These are phyloP conservation scores for Tinamus major DNA, from an alignment of 2,797 vertebrate genomes.

Conservation along the genomic window DNA sequence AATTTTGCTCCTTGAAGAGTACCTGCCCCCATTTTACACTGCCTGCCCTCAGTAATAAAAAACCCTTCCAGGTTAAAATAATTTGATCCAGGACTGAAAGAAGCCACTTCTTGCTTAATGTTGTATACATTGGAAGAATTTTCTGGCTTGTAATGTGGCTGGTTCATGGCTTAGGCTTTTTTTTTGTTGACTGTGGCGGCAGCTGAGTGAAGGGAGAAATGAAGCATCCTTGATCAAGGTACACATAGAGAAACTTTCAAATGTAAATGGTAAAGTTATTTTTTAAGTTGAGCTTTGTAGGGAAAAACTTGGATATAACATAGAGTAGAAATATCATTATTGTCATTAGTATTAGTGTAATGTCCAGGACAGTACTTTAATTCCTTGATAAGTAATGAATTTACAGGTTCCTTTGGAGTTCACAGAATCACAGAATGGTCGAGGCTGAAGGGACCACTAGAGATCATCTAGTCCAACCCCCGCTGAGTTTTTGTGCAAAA, in stretches of 20 bases:
- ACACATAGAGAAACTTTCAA: not conserved
- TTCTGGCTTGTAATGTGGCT: not conserved
- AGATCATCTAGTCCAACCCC: no score
- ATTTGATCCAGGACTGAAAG: not conserved
- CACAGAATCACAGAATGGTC: no score
- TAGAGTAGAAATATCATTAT: rapidly evolving
- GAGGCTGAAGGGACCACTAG: no score
- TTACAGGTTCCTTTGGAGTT: not conserved
- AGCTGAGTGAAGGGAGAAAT: not conserved
- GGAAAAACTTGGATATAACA: not conserved
- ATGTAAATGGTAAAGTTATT: not conserved
- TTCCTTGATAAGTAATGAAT: not conserved
- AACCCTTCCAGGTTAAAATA: not conserved
- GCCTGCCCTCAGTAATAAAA: not conserved
- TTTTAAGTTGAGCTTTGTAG: not conserved
- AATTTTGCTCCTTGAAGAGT: not conserved
- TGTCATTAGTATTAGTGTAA: not conserved
- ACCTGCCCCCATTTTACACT: not conserved
- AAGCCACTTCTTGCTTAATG: not conserved
- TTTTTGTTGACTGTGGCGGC: not conserved
- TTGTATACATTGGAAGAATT: not conserved
- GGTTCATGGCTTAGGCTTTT: not conserved
- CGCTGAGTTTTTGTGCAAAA: not conserved
- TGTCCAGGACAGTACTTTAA: not conserved
- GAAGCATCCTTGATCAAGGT: not conserved